Conservation (phyloP, 2,113 vertebrate species). For the Leptosomus discolor region DNA sequence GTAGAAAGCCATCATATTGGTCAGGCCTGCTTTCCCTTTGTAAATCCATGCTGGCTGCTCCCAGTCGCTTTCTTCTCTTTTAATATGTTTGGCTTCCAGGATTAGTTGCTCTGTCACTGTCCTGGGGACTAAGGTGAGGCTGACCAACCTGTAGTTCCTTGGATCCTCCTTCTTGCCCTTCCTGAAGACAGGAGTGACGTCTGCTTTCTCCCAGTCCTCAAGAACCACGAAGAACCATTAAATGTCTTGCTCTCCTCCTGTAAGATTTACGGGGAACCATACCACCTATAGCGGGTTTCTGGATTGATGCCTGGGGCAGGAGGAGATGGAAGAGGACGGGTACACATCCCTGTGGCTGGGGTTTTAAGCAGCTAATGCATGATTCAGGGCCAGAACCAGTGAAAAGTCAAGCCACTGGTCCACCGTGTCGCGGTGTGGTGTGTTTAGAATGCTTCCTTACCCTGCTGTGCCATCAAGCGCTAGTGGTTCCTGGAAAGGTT, state of each 20-base stretch:
- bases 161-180: background rate
- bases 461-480: background rate
- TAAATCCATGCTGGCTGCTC: background rate
- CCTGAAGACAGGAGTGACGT: background rate
- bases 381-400: background rate
- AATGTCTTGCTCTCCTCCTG: background rate
- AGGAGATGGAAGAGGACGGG: background rate
- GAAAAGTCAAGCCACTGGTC: background rate
- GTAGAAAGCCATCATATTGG: accelerated
- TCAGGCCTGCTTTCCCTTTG: background rate
- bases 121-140: background rate
- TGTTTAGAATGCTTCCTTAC: background rate
- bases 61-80: background rate
- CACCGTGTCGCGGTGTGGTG: background rate
- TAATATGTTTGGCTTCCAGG: background rate
- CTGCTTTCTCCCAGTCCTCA: background rate
- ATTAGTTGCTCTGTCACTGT: background rate
- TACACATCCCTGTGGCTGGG: background rate
- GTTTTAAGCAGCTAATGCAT: background rate
- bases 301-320: background rate
- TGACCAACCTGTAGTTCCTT: background rate
- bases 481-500: background rate
- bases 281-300: background rate
- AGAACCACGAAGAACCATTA: background rate
- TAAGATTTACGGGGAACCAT: background rate